Evolutionary conservation across 2,797 vertebrate species (phyloP).

Genomic region (Benthosema pterotum): DNA sequence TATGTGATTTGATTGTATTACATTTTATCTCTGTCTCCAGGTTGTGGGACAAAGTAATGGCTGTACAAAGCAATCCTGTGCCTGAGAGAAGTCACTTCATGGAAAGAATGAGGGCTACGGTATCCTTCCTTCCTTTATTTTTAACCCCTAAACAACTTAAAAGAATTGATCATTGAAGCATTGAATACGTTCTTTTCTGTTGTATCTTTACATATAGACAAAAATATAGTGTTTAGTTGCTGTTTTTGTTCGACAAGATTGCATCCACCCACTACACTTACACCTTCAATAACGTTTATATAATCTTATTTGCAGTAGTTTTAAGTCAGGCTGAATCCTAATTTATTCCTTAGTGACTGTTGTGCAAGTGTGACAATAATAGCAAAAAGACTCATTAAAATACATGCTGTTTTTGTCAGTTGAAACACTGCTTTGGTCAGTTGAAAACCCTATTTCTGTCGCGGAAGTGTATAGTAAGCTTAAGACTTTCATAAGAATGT

Average conservation of each 20-base stretch:
- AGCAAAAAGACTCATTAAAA: too few relatives aligned
- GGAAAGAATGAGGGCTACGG: conserved; percentile 72
- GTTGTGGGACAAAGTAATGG: conserved; percentile 75
- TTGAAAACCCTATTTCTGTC: too few relatives aligned
- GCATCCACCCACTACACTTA: not conserved
- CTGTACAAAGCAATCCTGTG: conserved; percentile 55
- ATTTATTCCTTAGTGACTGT: too few relatives aligned
- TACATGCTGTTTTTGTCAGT: too few relatives aligned
- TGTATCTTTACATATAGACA: not conserved
- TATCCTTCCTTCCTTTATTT: conserved; percentile 62
- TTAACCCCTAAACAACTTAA: not conserved
- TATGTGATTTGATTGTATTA: not conserved
- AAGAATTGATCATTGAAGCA: conserved; percentile 12
- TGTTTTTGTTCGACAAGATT: not conserved
- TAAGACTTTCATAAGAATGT: too few relatives aligned
- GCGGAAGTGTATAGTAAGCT: too few relatives aligned
- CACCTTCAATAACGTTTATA: not conserved
- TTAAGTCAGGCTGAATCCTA: too few relatives aligned
- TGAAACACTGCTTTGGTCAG: too few relatives aligned
- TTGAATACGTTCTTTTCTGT: conserved; percentile 26
- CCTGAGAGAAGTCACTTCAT: conserved; percentile 72
- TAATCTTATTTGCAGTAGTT: not conserved
- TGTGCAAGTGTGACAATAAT: too few relatives aligned
- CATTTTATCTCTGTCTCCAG: conserved; percentile 51
- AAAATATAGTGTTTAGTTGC: not conserved